A percentile compares a stretch with the other conserved stretches of the same genome.
These are phyloP conservation scores for Chamaea fasciata DNA, from an alignment of 2,113 vertebrate genomes.

Conservation along the genomic window DNA sequence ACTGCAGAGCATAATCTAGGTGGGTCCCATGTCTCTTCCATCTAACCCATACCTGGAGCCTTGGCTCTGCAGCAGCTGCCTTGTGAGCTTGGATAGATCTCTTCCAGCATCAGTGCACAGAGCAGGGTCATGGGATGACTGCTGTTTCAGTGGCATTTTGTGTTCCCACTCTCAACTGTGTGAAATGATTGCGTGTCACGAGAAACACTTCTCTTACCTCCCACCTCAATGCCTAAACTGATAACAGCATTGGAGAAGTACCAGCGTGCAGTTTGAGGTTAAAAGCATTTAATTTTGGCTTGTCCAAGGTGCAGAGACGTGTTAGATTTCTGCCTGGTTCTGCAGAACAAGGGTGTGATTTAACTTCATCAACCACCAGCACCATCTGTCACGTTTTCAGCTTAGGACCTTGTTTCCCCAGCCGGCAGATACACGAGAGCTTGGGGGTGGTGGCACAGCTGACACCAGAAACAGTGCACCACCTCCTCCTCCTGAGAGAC, in stretches of 20 bases:
- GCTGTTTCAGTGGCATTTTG: background rate
- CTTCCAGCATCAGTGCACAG: background rate
- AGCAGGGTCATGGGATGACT: background rate
- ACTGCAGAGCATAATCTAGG: background rate
- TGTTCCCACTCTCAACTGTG: background rate
- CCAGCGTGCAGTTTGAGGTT: background rate
- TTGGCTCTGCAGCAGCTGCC: background rate
- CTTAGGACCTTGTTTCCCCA: background rate
- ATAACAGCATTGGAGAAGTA: background rate
- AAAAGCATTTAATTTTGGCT: background rate
- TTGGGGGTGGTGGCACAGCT: background rate
- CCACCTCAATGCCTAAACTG: rapidly evolving
- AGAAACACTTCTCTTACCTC: background rate
- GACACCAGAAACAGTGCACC: background rate
- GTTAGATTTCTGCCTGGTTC: background rate
- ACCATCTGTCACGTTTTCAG: background rate
- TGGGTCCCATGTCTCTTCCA: background rate
- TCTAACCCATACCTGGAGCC: background rate
- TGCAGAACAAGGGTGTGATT: background rate
- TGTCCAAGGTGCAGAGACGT: background rate
- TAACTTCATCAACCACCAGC: background rate
- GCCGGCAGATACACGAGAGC: background rate
- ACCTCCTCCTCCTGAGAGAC: background rate
- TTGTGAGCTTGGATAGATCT: background rate
- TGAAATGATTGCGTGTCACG: rapidly evolving